These are phyloP conservation scores for Zonitis immaculata DNA, from an alignment of 2,888 invertebrate species.

Conservation along the genomic window DNA sequence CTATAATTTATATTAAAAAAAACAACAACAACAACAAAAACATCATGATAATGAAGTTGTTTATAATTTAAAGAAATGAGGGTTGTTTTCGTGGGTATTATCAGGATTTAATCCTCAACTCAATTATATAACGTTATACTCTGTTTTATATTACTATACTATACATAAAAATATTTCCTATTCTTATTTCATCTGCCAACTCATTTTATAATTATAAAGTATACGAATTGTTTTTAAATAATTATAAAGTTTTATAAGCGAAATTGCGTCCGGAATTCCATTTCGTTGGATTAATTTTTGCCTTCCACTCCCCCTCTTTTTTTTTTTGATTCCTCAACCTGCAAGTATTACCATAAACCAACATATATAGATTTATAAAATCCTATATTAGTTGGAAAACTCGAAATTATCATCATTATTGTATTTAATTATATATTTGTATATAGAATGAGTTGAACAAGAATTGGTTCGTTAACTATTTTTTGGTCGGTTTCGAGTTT, in stretches of 20 bases:
- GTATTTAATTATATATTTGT: too few relatives aligned
- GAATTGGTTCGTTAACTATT: neutral
- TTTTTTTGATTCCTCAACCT: neutral
- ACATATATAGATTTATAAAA: too few relatives aligned
- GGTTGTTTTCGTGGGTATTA: conserved; percentile 41
- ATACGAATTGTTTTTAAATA: conserved; percentile 41
- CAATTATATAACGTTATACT: conserved; percentile 42
- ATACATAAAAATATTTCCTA: conserved; percentile 32
- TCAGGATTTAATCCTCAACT: conserved; percentile 42
- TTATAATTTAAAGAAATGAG: conserved; percentile 41
- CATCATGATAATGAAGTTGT: conserved; percentile 40
- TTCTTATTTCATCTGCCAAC: conserved; percentile 36
- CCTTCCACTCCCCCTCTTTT: neutral
- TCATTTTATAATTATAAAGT: conserved; percentile 36
- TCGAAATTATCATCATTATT: too few relatives aligned
- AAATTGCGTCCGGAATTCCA: conserved; percentile 15
- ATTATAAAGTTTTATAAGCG: conserved; percentile 32
- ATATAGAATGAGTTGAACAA: neutral
- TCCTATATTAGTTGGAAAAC: too few relatives aligned
- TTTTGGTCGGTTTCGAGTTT: neutral
- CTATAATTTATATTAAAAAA: too few relatives aligned
- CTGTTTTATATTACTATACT: too few relatives aligned
- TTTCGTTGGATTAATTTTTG: neutral
- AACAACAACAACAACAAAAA: too few relatives aligned
- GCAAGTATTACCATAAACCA: too few relatives aligned